These are phyloP conservation scores for Pelosia muscerda DNA, from an alignment of 2,888 invertebrate species.

Conservation along the genomic window DNA sequence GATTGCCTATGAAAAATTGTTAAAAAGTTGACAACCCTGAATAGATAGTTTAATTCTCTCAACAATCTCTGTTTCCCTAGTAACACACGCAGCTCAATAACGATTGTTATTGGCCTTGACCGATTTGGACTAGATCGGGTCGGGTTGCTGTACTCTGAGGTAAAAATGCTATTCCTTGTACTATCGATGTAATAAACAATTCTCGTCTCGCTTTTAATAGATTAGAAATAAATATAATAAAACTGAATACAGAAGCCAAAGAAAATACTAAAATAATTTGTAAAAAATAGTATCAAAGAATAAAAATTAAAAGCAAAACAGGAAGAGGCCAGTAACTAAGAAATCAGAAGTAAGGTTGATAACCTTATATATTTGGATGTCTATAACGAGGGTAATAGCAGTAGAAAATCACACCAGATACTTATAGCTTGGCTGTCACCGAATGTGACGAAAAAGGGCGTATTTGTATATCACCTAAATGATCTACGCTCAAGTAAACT, in stretches of 20 bases:
- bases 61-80: conserved; percentile 44
- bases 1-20: not conserved
- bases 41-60: conserved; percentile 35
- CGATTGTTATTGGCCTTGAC: conserved; percentile 46
- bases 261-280: not conserved
- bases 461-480: too few species aligned
- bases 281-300: not conserved
- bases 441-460: too few species aligned
- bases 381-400: not conserved
- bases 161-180: conserved; percentile 18
- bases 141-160: conserved; percentile 32
- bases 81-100: conserved; percentile 27
- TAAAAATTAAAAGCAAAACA: not conserved
- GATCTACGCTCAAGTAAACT: too few species aligned
- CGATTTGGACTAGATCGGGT: conserved; percentile 42
- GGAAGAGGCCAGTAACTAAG: not conserved
- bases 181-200: not conserved
- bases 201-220: not conserved
- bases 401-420: too few species aligned
- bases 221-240: not conserved
- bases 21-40: conserved; percentile 41
- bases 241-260: not conserved
- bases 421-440: too few species aligned
- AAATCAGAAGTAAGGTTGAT: conserved; percentile 8
- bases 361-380: not conserved